Percentiles rank a stretch among this genome's conserved stretches.
phyloP scores from a whole-genome alignment of 2,888 invertebrate genomes.

The Cantharis flavilabris region DNA sequence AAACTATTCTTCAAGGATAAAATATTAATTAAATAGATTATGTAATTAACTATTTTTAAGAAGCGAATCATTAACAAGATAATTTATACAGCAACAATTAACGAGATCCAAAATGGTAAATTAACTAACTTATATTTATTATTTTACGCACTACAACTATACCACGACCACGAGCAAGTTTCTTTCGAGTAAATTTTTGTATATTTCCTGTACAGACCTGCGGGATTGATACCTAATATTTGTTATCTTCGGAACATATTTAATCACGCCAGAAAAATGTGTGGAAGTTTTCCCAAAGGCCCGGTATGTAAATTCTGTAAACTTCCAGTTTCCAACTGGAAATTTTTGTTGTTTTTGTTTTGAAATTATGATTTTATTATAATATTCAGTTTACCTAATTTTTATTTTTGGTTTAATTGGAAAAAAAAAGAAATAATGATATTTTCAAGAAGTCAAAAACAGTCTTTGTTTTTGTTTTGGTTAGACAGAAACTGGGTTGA shows the following conservation, averaged over 20 bases:
- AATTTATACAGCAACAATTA: not conserved
- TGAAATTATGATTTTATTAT: too few species aligned
- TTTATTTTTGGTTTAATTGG: not conserved
- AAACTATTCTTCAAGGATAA: conserved; percentile 1
- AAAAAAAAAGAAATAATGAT: not conserved
- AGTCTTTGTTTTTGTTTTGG: too few species aligned
- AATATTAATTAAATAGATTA: conserved; percentile 5
- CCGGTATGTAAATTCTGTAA: not conserved
- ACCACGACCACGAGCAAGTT: not conserved
- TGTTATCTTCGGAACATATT: not conserved
- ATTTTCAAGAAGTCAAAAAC: too few species aligned
- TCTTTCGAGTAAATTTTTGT: not conserved
- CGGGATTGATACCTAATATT: not conserved
- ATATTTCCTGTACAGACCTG: not conserved
- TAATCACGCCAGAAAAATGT: not conserved
- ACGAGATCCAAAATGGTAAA: not conserved
- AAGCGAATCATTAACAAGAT: conserved; percentile 4
- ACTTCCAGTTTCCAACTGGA: not conserved
- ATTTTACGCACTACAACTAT: not conserved
- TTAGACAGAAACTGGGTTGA: too few species aligned
- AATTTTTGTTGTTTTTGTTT: not conserved
- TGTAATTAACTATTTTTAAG: conserved; percentile 5
- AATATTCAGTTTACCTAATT: not conserved
- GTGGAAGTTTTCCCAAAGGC: not conserved
- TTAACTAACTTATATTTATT: not conserved